A percentile compares a stretch with the other conserved stretches of the same genome.
Conservation (phyloP, 2,888 invertebrate species). For the Panorpa germanica region DNA sequence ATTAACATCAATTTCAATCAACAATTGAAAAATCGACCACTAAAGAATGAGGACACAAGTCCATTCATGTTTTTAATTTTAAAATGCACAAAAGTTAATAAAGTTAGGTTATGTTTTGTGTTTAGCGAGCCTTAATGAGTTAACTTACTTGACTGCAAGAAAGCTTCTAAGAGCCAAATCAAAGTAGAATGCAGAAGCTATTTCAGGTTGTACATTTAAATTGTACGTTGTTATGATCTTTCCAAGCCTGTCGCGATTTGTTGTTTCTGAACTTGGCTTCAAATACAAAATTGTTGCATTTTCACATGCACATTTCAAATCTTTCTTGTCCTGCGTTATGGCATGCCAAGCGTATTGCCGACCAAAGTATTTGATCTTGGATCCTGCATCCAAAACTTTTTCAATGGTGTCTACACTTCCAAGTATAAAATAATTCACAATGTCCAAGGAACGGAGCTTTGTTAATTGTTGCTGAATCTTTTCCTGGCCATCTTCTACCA, state of each 20-base stretch:
- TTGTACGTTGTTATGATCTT: constrained; percentile 51
- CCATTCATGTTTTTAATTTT: constrained; percentile 6
- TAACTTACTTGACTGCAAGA: constrained; percentile 47
- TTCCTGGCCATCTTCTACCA: constrained; percentile 32
- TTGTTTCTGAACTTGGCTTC: constrained; percentile 48
- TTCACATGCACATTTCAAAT: constrained; percentile 52
- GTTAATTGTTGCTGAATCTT: constrained; percentile 45
- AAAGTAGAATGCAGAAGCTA: constrained; percentile 73
- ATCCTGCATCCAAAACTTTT: constrained; percentile 35
- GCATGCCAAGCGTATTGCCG: constrained; percentile 79
- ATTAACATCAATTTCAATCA: no score
- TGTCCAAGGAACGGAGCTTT: constrained; percentile 59
- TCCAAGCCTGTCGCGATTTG: constrained; percentile 48
- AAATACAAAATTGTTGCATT: constrained; percentile 61
- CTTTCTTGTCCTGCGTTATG: constrained; percentile 55
- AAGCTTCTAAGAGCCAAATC: constrained; percentile 60
- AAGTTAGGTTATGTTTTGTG: no score
- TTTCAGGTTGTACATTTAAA: constrained; percentile 50
- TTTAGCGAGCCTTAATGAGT: no score
- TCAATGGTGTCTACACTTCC: constrained; percentile 54
- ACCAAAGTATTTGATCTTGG: constrained; percentile 57
- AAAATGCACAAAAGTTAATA: constrained; percentile 4
- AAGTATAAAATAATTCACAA: constrained; percentile 77
- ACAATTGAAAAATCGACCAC: no score
- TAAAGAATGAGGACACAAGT: no score